Conservation (phyloP, 2,888 invertebrate genomes). For the Cyaniris semiargus region DNA sequence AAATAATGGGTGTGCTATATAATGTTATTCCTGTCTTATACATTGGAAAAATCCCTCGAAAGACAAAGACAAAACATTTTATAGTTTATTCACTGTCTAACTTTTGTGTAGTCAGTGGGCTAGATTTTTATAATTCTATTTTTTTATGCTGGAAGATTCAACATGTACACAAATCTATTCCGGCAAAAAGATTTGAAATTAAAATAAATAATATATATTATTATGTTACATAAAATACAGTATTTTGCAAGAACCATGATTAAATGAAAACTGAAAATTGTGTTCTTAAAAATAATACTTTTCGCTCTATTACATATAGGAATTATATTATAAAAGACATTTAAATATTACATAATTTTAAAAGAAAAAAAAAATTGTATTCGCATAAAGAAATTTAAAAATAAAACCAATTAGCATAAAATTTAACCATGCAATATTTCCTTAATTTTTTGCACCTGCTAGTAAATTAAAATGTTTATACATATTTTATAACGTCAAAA, state of each 20-base stretch:
- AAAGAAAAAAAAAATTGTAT: slow-evolving; percentile 54
- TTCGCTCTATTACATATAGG: neutral
- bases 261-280: neutral
- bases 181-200: neutral
- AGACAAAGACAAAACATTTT: too few relatives aligned
- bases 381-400: slow-evolving; percentile 57
- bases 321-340: neutral
- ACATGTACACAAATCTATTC: neutral
- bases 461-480: too few relatives aligned
- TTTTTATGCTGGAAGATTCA: too few relatives aligned
- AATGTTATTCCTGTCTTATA: too few relatives aligned
- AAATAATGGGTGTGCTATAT: too few relatives aligned
- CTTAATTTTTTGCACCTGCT: neutral
- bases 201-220: neutral
- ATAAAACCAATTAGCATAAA: slow-evolving; percentile 37
- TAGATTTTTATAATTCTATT: too few relatives aligned
- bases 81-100: too few relatives aligned
- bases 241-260: too few relatives aligned
- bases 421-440: neutral
- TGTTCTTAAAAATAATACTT: neutral
- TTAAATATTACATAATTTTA: slow-evolving; percentile 34
- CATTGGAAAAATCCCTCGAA: too few relatives aligned
- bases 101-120: too few relatives aligned
- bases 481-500: too few relatives aligned
- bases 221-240: too few relatives aligned